phyloP scores from a whole-genome alignment of 2,888 invertebrate genomes.

The Drosophila mayaguana region DNA sequence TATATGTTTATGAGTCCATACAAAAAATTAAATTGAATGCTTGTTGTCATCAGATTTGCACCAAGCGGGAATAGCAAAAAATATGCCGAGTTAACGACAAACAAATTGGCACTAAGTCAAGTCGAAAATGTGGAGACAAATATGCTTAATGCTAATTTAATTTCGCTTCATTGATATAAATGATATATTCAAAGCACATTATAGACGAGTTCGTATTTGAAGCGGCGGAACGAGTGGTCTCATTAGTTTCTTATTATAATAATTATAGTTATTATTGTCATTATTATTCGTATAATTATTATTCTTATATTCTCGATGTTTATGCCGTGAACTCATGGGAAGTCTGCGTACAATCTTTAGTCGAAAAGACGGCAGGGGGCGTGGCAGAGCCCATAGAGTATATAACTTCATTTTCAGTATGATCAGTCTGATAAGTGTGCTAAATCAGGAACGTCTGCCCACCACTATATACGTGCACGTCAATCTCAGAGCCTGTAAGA shows the following conservation, averaged over 20 bases:
- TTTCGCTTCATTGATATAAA: conserved; percentile 83
- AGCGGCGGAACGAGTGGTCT: conserved; percentile 13
- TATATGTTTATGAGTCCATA: neutral
- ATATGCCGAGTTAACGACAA: conserved; percentile 56
- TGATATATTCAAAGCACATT: conserved; percentile 73
- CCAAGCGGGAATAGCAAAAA: conserved; percentile 20
- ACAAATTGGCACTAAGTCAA: conserved; percentile 32
- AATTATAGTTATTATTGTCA: neutral
- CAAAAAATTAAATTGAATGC: neutral
- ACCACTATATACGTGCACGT: too few species aligned
- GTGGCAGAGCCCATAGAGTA: too few species aligned
- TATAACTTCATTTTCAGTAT: too few species aligned
- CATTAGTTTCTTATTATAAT: conserved; percentile 6
- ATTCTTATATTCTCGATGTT: neutral
- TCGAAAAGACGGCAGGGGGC: too few species aligned
- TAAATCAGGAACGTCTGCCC: too few species aligned
- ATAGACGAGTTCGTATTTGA: conserved; percentile 57
- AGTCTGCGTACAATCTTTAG: too few species aligned
- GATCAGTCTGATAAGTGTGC: too few species aligned
- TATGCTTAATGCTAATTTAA: conserved; percentile 82
- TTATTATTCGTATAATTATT: neutral
- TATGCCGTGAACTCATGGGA: too few species aligned
- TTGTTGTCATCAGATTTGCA: conserved; percentile 4
- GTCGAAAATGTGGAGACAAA: conserved; percentile 39
- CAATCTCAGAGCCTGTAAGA: too few species aligned